Evolutionary conservation across 2,888 invertebrate species (phyloP), one percentile per base, ranked within the genome.

Genomic region (Zelleria hepariella): DNA sequence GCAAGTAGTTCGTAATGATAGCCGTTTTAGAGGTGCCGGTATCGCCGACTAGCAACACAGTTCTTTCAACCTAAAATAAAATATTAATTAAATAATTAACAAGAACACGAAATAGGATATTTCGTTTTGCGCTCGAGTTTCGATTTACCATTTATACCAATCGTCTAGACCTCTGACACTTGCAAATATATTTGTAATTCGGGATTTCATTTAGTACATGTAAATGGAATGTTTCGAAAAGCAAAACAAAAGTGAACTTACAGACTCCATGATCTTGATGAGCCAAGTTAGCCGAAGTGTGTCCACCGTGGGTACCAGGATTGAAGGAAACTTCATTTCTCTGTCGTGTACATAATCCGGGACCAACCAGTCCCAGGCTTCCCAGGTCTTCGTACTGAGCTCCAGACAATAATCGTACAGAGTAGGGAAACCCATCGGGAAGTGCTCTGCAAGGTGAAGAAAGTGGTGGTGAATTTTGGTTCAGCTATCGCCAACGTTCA

Each of bases 21-120:
- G 97, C 96, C 0, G 97, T 96, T 86, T 98, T 98, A 0, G 97
- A 96, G 1, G 97, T 96, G 6, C 97, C 97, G 0, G 96, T 96
- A 69, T 97, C 97, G 0, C 98, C 98, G 0, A 97, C 94, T 2
- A 98, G 85, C 4, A 97, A 86, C 0, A 96, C 93, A 0, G 98
- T 97, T 54, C 94, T 90, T 75, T 93, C 93, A 27, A 93, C 92
- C 91, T 92, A 69, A 25, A 69, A 68, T 57, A 53, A n/a, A n/a
- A n/a, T n/a, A n/a, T n/a, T n/a, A n/a, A n/a, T n/a, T n/a, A n/a
- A n/a, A n/a, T n/a, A n/a, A n/a, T n/a, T n/a, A n/a, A 42, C 53
- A 42, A 59, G 24, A 26, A 23, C 20, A 51, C 42, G 15, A 20
- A 5, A n/a, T 7, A 57, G n/a, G 32, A 7, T 24, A 20, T 27